A percentile compares a stretch with the other conserved stretches of the same genome.
These are phyloP conservation scores for Hippocampus barbouri DNA, from an alignment of 2,113 vertebrate genomes.

Conservation along the genomic window DNA sequence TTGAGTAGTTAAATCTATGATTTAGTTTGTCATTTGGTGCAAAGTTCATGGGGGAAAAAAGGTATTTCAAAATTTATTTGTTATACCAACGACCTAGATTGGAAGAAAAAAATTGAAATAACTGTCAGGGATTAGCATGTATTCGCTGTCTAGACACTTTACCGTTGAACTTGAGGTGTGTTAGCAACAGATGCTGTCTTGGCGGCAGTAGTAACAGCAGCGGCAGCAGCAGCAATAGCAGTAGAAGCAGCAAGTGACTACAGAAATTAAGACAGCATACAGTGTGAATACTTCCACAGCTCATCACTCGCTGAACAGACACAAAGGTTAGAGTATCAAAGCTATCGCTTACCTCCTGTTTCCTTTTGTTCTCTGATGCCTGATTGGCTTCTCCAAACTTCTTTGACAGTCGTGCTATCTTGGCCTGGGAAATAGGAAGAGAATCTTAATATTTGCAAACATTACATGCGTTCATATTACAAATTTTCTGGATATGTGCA, in stretches of 20 bases:
- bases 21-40: slow-evolving; percentile 17
- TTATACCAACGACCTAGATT: not conserved
- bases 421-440: slow-evolving; percentile 73
- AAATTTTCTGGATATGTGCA: not conserved
- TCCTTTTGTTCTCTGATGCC: slow-evolving; percentile 87
- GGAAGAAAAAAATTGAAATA: not conserved
- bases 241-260: slow-evolving; percentile 44
- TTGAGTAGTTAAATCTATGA: slow-evolving; percentile 32
- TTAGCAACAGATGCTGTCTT: slow-evolving; percentile 44
- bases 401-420: slow-evolving; percentile 88
- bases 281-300: not conserved
- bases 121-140: not conserved
- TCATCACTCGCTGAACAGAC: not conserved
- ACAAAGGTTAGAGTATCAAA: slow-evolving; percentile 1
- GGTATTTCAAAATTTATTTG: not conserved
- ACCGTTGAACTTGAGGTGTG: slow-evolving; percentile 61
- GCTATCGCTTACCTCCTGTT: slow-evolving; percentile 77
- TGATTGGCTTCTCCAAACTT: slow-evolving; percentile 87
- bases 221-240: slow-evolving; percentile 13
- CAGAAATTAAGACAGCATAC: slow-evolving; percentile 5
- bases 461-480: not conserved
- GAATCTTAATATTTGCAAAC: not conserved
- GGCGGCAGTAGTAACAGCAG: slow-evolving; percentile 31
- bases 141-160: slow-evolving; percentile 19
- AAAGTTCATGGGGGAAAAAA: not conserved